phyloP scores from a whole-genome alignment of 2,888 invertebrate species.

The Thera obeliscata region DNA sequence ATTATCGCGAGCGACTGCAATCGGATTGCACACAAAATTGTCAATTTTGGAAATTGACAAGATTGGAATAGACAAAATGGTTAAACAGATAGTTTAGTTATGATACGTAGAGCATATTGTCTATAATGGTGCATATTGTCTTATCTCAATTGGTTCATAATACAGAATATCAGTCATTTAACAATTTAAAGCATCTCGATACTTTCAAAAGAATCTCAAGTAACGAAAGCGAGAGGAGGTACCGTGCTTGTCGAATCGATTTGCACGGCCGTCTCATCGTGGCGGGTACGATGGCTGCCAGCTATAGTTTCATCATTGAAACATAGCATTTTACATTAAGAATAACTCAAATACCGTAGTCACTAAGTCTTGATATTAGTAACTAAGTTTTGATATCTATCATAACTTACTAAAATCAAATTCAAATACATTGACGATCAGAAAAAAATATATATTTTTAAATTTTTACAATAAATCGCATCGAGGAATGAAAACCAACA shows the following conservation, averaged over 20 bases:
- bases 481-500: too few relatives aligned
- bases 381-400: too few relatives aligned
- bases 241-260: conserved; percentile 58
- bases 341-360: not conserved
- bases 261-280: conserved; percentile 53
- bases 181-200: conserved; percentile 8
- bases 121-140: not conserved
- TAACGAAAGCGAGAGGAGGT: conserved; percentile 55
- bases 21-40: too few relatives aligned
- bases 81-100: too few relatives aligned
- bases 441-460: too few relatives aligned
- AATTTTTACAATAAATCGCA: too few relatives aligned
- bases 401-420: too few relatives aligned
- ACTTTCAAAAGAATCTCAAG: conserved; percentile 28
- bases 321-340: conserved; percentile 5
- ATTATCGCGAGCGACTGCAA: too few relatives aligned
- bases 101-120: not conserved
- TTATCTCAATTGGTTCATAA: not conserved
- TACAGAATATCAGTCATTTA: not conserved
- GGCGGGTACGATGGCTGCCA: not conserved
- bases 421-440: too few relatives aligned
- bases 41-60: too few relatives aligned
- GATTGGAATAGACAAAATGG: too few relatives aligned
- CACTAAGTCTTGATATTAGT: too few relatives aligned
- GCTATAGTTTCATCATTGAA: conserved; percentile 15